Conservation (phyloP, 2,888 invertebrate genomes). For the Poecilobothrus nobilitatus region DNA sequence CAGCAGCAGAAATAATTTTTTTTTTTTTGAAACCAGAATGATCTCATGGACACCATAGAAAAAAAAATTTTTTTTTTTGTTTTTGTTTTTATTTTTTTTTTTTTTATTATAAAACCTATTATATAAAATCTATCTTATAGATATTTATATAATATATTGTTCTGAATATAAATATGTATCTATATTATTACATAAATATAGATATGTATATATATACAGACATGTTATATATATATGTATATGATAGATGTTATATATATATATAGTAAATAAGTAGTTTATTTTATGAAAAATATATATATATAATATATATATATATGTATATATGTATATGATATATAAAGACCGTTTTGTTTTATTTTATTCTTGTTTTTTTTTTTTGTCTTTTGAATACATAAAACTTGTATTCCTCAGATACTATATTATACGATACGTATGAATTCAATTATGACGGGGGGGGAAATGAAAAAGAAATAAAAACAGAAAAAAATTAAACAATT, state of each 20-base stretch:
- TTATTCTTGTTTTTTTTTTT: too few relatives aligned
- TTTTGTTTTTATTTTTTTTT: not conserved
- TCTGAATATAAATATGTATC: not conserved
- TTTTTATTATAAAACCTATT: not conserved
- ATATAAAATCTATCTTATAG: not conserved
- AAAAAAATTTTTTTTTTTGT: not conserved
- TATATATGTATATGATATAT: too few relatives aligned
- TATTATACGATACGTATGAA: not conserved
- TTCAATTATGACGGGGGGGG: not conserved
- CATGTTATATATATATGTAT: too few relatives aligned
- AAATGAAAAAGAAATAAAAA: not conserved
- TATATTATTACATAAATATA: not conserved
- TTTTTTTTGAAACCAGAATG: not conserved
- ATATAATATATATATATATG: too few relatives aligned
- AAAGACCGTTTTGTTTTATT: too few relatives aligned
- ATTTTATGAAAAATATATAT: too few relatives aligned
- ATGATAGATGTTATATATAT: too few relatives aligned
- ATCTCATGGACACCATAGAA: slow-evolving; percentile 6
- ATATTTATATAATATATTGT: not conserved
- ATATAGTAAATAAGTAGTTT: too few relatives aligned
- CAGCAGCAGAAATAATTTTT: too few relatives aligned
- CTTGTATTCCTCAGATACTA: too few relatives aligned
- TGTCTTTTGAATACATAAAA: too few relatives aligned
- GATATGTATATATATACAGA: not conserved
- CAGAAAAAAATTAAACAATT: not conserved